A percentile compares a stretch with the other conserved stretches of the same genome.
These are phyloP conservation scores for Potamarius usumacintae DNA, from an alignment of 2,113 vertebrate genomes.

Conservation along the genomic window DNA sequence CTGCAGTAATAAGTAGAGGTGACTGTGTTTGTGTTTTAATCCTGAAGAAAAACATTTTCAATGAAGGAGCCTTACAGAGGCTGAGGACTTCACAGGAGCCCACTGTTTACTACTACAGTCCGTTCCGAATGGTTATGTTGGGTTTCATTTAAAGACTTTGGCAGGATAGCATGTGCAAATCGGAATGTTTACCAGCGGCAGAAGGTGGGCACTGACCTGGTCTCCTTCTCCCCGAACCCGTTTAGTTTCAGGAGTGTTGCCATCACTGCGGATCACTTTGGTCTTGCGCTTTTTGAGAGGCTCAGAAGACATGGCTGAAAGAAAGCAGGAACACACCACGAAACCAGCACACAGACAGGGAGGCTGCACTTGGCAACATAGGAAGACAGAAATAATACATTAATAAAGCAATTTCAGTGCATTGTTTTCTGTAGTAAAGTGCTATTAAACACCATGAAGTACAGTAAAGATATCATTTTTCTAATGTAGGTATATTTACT, in stretches of 20 bases:
- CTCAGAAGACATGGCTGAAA: constrained; percentile 74
- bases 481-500: not conserved
- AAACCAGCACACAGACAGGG: not conserved
- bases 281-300: constrained; percentile 90
- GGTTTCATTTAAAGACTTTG: not conserved
- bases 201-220: constrained; percentile 71
- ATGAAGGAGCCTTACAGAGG: not conserved
- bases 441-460: not conserved
- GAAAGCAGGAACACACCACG: not conserved
- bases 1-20: not conserved
- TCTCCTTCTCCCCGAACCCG: constrained; percentile 80
- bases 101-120: not conserved
- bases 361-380: not conserved
- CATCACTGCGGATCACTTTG: constrained; percentile 89
- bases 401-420: not conserved
- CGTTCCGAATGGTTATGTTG: not conserved
- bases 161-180: not conserved
- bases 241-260: constrained; percentile 81
- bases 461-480: not conserved
- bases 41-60: not conserved
- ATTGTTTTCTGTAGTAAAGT: too few species aligned
- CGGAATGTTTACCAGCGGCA: too few species aligned
- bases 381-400: not conserved
- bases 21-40: not conserved
- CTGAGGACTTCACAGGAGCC: not conserved